A percentile compares a stretch with the other conserved stretches of the same genome.
phyloP scores from a whole-genome alignment of 2,888 invertebrate genomes.

The Congeria kusceri region DNA sequence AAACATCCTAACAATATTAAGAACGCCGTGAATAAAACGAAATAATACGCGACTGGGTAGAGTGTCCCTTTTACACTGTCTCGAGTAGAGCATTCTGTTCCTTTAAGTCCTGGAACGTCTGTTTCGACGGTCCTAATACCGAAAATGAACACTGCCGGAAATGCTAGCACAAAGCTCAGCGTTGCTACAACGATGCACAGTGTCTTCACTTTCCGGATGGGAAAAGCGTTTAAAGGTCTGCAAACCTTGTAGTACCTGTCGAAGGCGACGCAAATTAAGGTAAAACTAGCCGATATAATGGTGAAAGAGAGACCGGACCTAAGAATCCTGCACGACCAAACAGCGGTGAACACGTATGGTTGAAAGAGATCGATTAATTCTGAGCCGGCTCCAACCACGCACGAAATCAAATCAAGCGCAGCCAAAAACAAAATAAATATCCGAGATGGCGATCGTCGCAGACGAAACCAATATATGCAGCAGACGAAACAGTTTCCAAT shows the following conservation, averaged over 20 bases:
- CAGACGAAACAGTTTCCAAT: conserved; percentile 75
- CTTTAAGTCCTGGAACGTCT: conserved; percentile 50
- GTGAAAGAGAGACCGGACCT: conserved; percentile 73
- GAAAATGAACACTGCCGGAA: conserved; percentile 72
- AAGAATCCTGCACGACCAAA: conserved; percentile 73
- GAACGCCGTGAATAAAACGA: conserved; percentile 67
- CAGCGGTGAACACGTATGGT: conserved; percentile 69
- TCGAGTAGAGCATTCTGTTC: conserved; percentile 73
- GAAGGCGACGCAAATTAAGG: conserved; percentile 75
- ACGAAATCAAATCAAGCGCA: conserved; percentile 72
- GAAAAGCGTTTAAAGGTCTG: conserved; percentile 72
- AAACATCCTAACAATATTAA: conserved; percentile 65
- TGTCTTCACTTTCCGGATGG: conserved; percentile 68
- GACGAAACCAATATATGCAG: conserved; percentile 74
- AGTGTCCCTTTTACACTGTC: conserved; percentile 63
- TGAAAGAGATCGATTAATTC: conserved; percentile 73
- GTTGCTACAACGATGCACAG: conserved; percentile 66
- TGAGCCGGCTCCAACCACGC: conserved; percentile 72
- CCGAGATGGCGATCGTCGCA: conserved; percentile 74
- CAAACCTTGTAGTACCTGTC: conserved; percentile 78
- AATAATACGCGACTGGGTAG: conserved; percentile 70
- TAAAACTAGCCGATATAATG: conserved; percentile 72
- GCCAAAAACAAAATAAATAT: conserved; percentile 77
- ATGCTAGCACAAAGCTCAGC: conserved; percentile 66
- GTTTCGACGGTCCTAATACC: conserved; percentile 68